Evolutionary conservation across 2,113 vertebrate species (phyloP), one percentile per base, ranked within the genome.

Genomic region (Syngnathus floridae): DNA sequence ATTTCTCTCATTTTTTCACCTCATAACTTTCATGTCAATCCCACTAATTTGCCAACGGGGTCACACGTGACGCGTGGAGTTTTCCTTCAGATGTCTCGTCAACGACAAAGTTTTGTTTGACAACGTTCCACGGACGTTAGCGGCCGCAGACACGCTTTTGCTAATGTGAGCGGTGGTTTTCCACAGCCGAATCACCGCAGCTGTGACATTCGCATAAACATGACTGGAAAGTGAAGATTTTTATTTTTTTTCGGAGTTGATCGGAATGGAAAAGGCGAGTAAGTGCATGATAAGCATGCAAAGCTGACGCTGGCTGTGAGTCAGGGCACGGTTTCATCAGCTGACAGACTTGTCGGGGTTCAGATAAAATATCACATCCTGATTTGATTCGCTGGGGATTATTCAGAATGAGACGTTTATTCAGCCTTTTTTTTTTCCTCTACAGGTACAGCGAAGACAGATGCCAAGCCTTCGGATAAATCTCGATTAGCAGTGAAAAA

Each of bases 401-500:
- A 67, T 61, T 74, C 77, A 71, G 54, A 38, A 64, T 31, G 12
- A 67, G 22, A 21, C 4, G 49, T 37, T 49, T 31, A 31, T 31
- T 64, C 13, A 69, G 63, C 12, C 11, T 22, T 58, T 41, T 62
- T 60, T 62, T 10, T 63, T n/a, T 37, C 6, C 11, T 62, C 56
- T 75, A 2, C 16, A 87, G 87, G 87, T 62, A 60, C 83, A 7
- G 72, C 75, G 1, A 87, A 81, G 67, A 76, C 86, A 5, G 86
- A 88, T 49, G 77, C 91, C 69, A 95, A 94, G 83, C 92, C 90
- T 1, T 74, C 92, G 0, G 96, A 96, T 77, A 98, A 96, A 77
- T 93, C 88, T 61, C 94, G 94, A 54, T 86, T 95, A 69, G 91
- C 93, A 0, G 88, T 96, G 79, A 95, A 95, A 90, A 82, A 86